These are phyloP conservation scores for Lasiommata megera DNA, from an alignment of 2,888 invertebrate species.

Conservation along the genomic window DNA sequence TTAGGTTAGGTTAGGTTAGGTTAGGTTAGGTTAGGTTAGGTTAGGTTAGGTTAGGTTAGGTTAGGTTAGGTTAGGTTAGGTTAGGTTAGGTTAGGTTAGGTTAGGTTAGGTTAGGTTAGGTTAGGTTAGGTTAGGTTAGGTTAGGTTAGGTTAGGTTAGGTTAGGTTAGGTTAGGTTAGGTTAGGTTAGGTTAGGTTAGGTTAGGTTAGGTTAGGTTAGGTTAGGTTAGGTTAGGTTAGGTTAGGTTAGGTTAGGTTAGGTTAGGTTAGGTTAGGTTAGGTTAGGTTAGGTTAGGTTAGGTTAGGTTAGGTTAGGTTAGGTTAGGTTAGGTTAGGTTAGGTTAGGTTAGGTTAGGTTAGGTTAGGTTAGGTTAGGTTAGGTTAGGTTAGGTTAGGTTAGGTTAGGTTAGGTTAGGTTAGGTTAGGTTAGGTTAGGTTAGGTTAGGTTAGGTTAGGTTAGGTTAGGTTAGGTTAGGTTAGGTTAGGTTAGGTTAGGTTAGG, in stretches of 20 bases:
- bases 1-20: conserved; percentile 10
- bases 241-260: conserved; percentile 22
- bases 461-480: conserved; percentile 26
- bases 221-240: conserved; percentile 24
- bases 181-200: conserved; percentile 20
- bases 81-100: conserved; percentile 27
- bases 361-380: conserved; percentile 34
- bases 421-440: conserved; percentile 32
- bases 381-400: conserved; percentile 33
- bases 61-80: conserved; percentile 26
- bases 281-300: conserved; percentile 23
- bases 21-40: neutral
- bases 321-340: conserved; percentile 30
- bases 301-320: conserved; percentile 12
- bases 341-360: conserved; percentile 36
- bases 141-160: conserved; percentile 23
- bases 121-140: conserved; percentile 18
- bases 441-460: conserved; percentile 19
- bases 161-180: conserved; percentile 21
- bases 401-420: conserved; percentile 35
- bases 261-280: conserved; percentile 22
- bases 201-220: conserved; percentile 24
- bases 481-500: conserved; percentile 30
- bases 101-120: conserved; percentile 23
- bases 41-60: conserved; percentile 3